Conservation (phyloP, 1,140 invertebrate genomes). For the Kradibia gibbosae region DNA sequence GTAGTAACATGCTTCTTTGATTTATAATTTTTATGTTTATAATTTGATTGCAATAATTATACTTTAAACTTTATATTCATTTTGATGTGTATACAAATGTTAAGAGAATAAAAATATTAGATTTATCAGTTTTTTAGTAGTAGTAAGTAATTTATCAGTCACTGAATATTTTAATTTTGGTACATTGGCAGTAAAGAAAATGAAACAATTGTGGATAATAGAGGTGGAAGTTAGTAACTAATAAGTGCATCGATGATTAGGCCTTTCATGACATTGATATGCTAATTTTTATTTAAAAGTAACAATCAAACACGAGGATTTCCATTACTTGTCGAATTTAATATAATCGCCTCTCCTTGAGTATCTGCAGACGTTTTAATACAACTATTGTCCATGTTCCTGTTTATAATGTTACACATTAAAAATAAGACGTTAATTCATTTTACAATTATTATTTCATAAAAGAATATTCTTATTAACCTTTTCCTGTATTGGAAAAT, state of each 20-base stretch:
- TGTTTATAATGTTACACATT: conserved; percentile 28
- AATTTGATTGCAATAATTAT: conserved; percentile 9
- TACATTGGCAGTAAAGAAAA: conserved; percentile 11
- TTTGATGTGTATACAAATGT: conserved; percentile 17
- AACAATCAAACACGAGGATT: conserved; percentile 65
- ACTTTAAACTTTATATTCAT: conserved; percentile 2
- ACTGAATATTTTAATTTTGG: conserved; percentile 18
- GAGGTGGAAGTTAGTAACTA: background rate
- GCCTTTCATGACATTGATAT: conserved; percentile 8
- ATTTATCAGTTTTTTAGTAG: no score
- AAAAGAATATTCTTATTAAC: conserved; percentile 63
- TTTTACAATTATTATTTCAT: background rate
- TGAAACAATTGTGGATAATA: background rate
- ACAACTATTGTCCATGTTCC: conserved; percentile 47
- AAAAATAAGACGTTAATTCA: conserved; percentile 38
- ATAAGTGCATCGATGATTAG: conserved; percentile 5
- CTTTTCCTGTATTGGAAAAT: conserved; percentile 80
- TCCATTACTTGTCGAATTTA: conserved; percentile 52
- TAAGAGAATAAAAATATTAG: no score
- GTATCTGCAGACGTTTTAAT: conserved; percentile 61
- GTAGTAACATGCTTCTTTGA: conserved; percentile 45
- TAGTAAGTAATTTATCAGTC: no score
- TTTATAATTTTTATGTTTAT: conserved; percentile 26
- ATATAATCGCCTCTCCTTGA: conserved; percentile 61
- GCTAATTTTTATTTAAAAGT: background rate